Conservation (phyloP, 2,888 invertebrate species). For the Tanytarsus gracilentus region DNA sequence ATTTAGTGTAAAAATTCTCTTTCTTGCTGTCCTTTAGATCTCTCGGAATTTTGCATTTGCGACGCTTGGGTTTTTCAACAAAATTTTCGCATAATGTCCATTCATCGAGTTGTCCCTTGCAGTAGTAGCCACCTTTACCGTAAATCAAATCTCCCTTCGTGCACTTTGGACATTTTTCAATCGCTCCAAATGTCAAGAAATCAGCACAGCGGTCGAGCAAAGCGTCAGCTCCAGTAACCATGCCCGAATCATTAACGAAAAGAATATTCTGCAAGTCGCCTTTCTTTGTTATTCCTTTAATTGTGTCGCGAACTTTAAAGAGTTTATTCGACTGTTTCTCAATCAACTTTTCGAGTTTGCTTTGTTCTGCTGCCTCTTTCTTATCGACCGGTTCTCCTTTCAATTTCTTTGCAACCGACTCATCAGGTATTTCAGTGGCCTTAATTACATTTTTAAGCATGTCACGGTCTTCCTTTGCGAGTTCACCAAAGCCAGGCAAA, state of each 20-base stretch:
- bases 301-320: conserved; percentile 56
- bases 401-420: conserved; percentile 56
- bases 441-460: conserved; percentile 55
- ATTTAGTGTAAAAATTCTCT: conserved; percentile 46
- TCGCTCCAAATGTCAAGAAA: conserved; percentile 77
- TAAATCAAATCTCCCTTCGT: conserved; percentile 60
- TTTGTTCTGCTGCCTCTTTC: conserved; percentile 46
- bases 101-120: conserved; percentile 72
- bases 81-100: conserved; percentile 80
- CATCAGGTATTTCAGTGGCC: conserved; percentile 43
- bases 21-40: conserved; percentile 48
- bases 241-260: conserved; percentile 60
- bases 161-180: conserved; percentile 71
- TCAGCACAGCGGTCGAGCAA: conserved; percentile 70
- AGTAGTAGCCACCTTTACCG: conserved; percentile 70
- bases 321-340: conserved; percentile 60
- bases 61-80: conserved; percentile 62
- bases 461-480: conserved; percentile 63
- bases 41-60: conserved; percentile 58
- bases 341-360: conserved; percentile 49
- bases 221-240: conserved; percentile 56
- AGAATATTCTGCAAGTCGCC: conserved; percentile 49
- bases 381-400: conserved; percentile 55
- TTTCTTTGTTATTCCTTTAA: conserved; percentile 52
- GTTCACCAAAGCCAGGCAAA: conserved; percentile 64